Evolutionary conservation across 2,888 invertebrate genomes (phyloP), one percentile per base, ranked within the genome.

Genomic region (Oscheius onirici): DNA sequence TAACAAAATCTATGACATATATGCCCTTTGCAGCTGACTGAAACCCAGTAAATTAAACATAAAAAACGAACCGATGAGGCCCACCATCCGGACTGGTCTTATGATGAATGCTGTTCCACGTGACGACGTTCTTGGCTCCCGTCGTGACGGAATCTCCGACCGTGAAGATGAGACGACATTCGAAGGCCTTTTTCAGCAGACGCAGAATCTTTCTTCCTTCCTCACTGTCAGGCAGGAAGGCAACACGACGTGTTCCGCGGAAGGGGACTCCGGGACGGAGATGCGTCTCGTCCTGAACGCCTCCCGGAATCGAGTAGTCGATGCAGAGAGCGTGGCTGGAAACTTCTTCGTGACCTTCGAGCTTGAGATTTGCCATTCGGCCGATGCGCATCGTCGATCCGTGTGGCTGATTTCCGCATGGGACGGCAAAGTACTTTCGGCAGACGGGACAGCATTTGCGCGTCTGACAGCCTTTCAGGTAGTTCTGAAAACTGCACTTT

Each of bases 91-190:
- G 65, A 43, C 34, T 71, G 10, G 94, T 94, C 89, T 94, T 94
- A 88, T 94, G 94, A 85, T 94, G 94, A 74, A 94, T 92, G 86
- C 92, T 92, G 87, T 93, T 93, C 96, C 96, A 96, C 55, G 94
- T 92, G 69, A 95, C 93, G 73, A 94, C 94, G 90, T 95, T 93
- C 87, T 55, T 57, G n/a, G 57, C 65, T 6, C 73, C 95, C 0
- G 95, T 95, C 0, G 95, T 96, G 72, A 92, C 92, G 0, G 95
- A 95, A 54, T 93, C 91, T 69, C 93, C 92, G 78, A 96, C 92
- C 0, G 93, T 93, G 90, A 96, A 96, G 81, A 94, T 91, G 78
- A 92, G 88, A 73, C 93, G 91, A 17, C 93, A 91, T 87, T 93
- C 93, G 91, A 95, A 96, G 28, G 94, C 94, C 75, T 92, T 91